Conservation (phyloP, 2,113 vertebrate species). For the Sebastes schlegelii region DNA sequence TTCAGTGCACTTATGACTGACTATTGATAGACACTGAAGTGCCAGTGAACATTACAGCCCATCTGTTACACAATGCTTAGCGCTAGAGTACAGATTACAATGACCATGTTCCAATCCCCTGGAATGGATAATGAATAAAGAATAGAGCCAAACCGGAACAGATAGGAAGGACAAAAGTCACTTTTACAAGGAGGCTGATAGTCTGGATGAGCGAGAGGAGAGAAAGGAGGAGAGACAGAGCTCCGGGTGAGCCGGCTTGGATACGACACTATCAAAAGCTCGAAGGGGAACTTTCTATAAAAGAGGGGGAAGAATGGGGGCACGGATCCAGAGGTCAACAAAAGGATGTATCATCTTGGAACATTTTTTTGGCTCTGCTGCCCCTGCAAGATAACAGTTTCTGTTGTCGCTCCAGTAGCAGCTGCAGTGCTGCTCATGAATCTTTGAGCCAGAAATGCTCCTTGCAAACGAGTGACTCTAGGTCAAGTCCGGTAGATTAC, state of each 20-base stretch:
- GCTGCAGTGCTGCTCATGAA: conserved; percentile 52
- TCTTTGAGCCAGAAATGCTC: conserved; percentile 42
- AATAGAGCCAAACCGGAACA: conserved; percentile 61
- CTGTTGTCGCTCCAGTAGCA: conserved; percentile 36
- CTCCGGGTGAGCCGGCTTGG: conserved; percentile 15
- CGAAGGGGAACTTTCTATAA: conserved; percentile 26
- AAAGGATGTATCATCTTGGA: conserved; percentile 47
- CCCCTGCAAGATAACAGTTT: conserved; percentile 36
- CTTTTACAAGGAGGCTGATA: conserved; percentile 44
- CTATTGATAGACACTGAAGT: conserved; percentile 67
- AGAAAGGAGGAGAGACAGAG: conserved; percentile 15
- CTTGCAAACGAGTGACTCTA: conserved; percentile 45
- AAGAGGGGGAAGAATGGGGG: conserved; percentile 28
- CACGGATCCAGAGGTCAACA: conserved; percentile 59
- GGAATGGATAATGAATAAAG: conserved; percentile 68
- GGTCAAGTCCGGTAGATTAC: conserved; percentile 3
- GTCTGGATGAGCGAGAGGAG: conserved; percentile 37
- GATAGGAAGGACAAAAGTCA: conserved; percentile 67
- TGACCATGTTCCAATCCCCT: conserved; percentile 64
- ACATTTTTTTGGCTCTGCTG: conserved; percentile 35
- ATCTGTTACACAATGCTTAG: conserved; percentile 70
- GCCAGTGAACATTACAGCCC: conserved; percentile 70
- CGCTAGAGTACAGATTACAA: conserved; percentile 65
- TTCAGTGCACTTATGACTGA: conserved; percentile 68
- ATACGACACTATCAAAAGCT: conserved; percentile 37